Conservation (phyloP, 2,888 invertebrate genomes). For the Lithophane semibrunnea region DNA sequence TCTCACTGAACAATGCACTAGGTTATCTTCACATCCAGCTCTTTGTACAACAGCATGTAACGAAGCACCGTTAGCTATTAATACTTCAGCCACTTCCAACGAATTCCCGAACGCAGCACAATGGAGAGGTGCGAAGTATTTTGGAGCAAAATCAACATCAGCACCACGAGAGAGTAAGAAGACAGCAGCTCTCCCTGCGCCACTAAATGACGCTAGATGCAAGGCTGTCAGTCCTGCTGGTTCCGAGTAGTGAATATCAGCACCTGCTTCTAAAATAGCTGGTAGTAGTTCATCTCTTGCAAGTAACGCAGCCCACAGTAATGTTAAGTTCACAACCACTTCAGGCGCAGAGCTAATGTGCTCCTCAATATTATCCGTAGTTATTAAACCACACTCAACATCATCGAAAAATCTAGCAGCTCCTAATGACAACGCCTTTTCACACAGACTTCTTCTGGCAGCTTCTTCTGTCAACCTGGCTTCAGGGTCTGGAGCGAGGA, state of each 20-base stretch:
- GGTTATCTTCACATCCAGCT: conserved; percentile 93
- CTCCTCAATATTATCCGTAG: conserved; percentile 90
- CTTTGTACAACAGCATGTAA: conserved; percentile 93
- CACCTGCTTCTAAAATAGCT: conserved; percentile 92
- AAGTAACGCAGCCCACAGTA: conserved; percentile 94
- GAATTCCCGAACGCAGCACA: conserved; percentile 97
- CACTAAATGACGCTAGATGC: conserved; percentile 94
- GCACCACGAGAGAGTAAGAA: conserved; percentile 93
- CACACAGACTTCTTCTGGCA: conserved; percentile 92
- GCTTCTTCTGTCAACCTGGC: conserved; percentile 93
- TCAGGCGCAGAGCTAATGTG: conserved; percentile 91
- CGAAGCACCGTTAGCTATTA: conserved; percentile 93
- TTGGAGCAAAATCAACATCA: conserved; percentile 92
- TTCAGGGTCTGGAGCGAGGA: conserved; percentile 92
- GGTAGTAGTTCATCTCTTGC: conserved; percentile 93
- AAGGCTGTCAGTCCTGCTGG: conserved; percentile 94
- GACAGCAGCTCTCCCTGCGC: conserved; percentile 92
- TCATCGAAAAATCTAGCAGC: conserved; percentile 93
- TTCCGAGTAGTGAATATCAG: conserved; percentile 93
- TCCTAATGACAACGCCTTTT: conserved; percentile 92
- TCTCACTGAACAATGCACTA: conserved; percentile 95
- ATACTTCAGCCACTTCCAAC: conserved; percentile 93
- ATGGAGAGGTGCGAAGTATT: conserved; percentile 95
- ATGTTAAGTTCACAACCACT: conserved; percentile 93
- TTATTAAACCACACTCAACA: conserved; percentile 93